Conservation (phyloP, 2,797 vertebrate genomes). For the Triplophysa bombifrons region DNA sequence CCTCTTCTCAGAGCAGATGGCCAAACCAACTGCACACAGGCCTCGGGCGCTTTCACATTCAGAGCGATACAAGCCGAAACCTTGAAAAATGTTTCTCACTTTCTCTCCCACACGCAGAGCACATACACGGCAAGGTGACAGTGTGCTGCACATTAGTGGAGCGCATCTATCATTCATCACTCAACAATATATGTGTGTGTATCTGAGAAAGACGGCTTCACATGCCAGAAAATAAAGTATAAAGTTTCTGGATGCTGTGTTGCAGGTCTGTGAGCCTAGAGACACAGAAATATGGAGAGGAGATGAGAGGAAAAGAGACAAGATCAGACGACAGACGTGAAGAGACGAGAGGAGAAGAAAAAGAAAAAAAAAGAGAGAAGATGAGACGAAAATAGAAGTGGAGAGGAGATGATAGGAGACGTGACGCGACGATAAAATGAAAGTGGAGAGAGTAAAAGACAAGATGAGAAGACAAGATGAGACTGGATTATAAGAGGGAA, state of each 20-base stretch:
- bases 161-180: neutral
- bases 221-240: neutral
- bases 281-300: neutral
- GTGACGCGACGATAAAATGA: no score
- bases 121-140: slow-evolving; percentile 25
- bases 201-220: neutral
- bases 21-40: slow-evolving; percentile 37
- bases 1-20: slow-evolving; percentile 58
- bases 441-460: neutral
- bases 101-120: neutral
- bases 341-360: neutral
- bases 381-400: no score
- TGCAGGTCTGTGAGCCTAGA: neutral
- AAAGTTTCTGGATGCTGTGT: slow-evolving; percentile 1
- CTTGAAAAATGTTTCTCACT: slow-evolving; percentile 24
- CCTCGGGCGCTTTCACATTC: slow-evolving; percentile 35
- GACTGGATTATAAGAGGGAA: neutral
- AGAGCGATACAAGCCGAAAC: slow-evolving; percentile 36
- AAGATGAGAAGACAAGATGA: neutral
- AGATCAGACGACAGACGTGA: neutral
- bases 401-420: neutral
- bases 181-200: slow-evolving; percentile 12
- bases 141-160: slow-evolving; percentile 19
- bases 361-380: neutral
- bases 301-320: neutral